A percentile compares a stretch with the other conserved stretches of the same genome.
phyloP scores from a whole-genome alignment of 2,113 vertebrate species.

The Smithornis capensis region DNA sequence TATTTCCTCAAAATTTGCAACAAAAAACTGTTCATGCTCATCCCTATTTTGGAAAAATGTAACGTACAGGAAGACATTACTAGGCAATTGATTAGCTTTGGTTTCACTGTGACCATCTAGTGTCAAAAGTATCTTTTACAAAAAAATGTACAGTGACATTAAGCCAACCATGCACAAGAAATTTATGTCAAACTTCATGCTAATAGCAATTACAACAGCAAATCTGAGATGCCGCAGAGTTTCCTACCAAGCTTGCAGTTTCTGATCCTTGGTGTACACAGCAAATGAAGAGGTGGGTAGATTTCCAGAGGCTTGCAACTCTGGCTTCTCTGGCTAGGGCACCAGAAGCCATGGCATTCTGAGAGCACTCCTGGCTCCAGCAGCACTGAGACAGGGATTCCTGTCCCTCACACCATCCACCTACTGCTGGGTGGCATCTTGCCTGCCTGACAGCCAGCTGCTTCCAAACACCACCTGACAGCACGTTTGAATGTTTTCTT shows the following conservation, averaged over 20 bases:
- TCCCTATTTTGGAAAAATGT: not conserved
- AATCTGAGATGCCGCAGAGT: not conserved
- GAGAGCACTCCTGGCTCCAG: not conserved
- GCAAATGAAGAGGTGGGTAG: not conserved
- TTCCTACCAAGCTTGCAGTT: not conserved
- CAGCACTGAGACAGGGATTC: not conserved
- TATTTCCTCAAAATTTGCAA: not conserved
- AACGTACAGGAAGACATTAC: not conserved
- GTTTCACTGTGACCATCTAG: not conserved
- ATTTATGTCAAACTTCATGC: not conserved
- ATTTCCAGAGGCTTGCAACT: not conserved
- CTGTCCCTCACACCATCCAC: not conserved
- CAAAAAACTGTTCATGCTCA: not conserved
- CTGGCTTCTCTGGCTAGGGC: accelerated
- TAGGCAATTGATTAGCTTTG: not conserved
- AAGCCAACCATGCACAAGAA: not conserved
- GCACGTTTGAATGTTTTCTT: not conserved
- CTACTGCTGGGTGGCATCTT: not conserved
- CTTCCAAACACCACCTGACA: not conserved
- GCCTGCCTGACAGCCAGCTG: not conserved
- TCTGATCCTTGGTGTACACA: accelerated
- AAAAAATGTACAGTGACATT: not conserved
- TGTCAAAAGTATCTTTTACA: not conserved
- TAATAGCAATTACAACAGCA: not conserved
- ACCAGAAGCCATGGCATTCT: accelerated